Evolutionary conservation across 2,113 vertebrate genomes (phyloP), one percentile per base, ranked within the genome.

Genomic region (Notarius lentiginosus): DNA sequence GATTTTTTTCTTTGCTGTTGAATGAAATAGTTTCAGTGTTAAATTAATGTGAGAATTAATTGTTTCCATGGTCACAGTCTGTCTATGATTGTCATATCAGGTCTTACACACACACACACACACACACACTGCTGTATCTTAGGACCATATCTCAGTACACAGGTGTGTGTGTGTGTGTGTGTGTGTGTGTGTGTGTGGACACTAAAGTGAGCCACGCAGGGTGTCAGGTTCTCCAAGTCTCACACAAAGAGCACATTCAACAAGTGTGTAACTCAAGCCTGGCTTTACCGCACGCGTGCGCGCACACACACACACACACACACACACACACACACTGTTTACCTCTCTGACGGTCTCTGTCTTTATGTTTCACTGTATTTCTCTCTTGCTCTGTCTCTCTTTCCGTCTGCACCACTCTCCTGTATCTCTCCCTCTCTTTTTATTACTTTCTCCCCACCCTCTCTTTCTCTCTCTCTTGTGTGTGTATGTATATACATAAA

Each of bases 171-270:
- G 68, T 72, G 80, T 66, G 82, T 81, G 61, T 89, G 83, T 34
- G 30, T 84, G 30, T 85, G 81, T 70, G 82, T 76, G 55, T 88
- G 83, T 84, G n/a, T 60, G 63, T 81, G 22, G 60, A 84, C 11
- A 24, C 83, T 84, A 30, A 82, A 87, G 83, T 15, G 27, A 70
- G 79, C 55, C 61, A 30, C n/a, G 83, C 47, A 55, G 85, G 70
- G 22, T 47, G 58, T 15, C 5, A 55, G 15, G 76, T 15, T 76
- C 55, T 61, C n/a, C 56, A 75, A 60, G 58, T 27, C 18, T 72
- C 65, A 86, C 84, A 91, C 90, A 91, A 91, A 88, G 90, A 85
- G 83, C 58, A 41, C n/a, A 89, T 91, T 91, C 84, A 91, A 63
- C 61, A 8, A 72, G 68, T 18, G 65, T 90, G 88, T 88, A 89